Conservation (phyloP, 2,113 vertebrate species). For the Cariama cristata region DNA sequence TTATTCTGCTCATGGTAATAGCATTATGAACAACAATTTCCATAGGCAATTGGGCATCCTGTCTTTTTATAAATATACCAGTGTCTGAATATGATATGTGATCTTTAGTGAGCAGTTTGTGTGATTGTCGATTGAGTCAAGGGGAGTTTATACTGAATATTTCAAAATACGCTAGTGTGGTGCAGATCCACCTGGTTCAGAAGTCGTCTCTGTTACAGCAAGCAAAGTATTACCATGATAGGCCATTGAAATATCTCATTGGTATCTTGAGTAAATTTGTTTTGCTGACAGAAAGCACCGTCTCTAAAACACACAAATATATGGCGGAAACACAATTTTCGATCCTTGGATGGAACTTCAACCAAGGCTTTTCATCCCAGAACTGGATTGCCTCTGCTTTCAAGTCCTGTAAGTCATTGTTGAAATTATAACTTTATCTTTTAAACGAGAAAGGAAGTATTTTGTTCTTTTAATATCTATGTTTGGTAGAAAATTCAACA, state of each 20-base stretch:
- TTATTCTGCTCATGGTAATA: rapidly evolving
- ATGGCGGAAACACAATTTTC: slow-evolving; percentile 91
- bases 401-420: slow-evolving; percentile 89
- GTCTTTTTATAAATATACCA: no score
- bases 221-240: neutral
- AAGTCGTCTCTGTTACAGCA: neutral
- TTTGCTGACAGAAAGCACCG: slow-evolving; percentile 75
- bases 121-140: neutral
- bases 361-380: slow-evolving; percentile 96
- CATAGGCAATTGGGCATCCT: neutral
- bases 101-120: neutral
- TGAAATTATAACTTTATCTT: neutral
- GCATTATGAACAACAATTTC: neutral
- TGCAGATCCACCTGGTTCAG: neutral
- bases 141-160: neutral
- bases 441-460: neutral
- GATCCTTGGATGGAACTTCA: slow-evolving; percentile 89
- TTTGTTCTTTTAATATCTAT: neutral
- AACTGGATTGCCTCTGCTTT: slow-evolving; percentile 96
- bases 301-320: slow-evolving; percentile 84
- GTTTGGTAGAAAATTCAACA: neutral
- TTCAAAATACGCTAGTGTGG: neutral
- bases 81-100: neutral
- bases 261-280: neutral
- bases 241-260: neutral